Percentiles rank a stretch among this genome's conserved stretches.
phyloP scores from a whole-genome alignment of 1,140 invertebrate species.

The Aphaenogaster ashmeadi region DNA sequence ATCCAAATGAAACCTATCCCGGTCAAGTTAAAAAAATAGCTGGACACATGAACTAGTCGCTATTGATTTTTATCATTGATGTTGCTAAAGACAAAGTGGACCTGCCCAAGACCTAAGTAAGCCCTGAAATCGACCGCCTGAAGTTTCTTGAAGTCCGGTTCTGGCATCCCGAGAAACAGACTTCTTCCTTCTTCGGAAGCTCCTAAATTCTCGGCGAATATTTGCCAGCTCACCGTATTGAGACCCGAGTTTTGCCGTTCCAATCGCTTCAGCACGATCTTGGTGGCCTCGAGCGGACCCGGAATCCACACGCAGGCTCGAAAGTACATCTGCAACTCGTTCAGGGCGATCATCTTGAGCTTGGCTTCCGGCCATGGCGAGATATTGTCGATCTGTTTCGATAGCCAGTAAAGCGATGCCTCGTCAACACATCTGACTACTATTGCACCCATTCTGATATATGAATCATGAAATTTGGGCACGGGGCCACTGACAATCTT shows the following conservation, averaged over 20 bases:
- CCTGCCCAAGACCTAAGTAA: neutral
- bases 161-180: neutral
- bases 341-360: neutral
- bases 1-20: neutral
- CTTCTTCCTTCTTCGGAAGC: neutral
- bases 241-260: neutral
- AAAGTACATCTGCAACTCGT: neutral
- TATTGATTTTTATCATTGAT: neutral
- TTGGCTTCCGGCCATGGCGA: neutral
- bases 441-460: neutral
- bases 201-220: neutral
- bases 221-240: neutral
- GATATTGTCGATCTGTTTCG: neutral
- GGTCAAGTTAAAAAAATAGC: neutral
- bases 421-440: neutral
- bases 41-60: neutral
- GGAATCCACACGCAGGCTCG: neutral
- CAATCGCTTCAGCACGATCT: neutral
- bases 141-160: neutral
- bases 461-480: neutral
- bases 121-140: neutral
- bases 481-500: neutral
- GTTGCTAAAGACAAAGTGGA: neutral
- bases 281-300: neutral
- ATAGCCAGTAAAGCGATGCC: neutral